These are phyloP conservation scores for Acipenser transmontanus DNA, from an alignment of 2,797 vertebrate species.

Conservation along the genomic window DNA sequence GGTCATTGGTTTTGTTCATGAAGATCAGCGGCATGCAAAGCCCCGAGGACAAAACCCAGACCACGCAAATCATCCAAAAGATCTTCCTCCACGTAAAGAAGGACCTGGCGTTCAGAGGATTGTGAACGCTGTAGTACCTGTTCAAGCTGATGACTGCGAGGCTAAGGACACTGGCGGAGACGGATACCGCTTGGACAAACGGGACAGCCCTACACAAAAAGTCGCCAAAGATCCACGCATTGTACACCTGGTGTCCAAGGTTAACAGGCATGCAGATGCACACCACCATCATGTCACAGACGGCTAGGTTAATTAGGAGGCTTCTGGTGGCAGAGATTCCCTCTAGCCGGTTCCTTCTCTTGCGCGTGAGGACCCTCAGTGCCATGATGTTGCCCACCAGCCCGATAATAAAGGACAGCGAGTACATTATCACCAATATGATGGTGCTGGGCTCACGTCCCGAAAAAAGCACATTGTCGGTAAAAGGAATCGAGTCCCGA, in stretches of 20 bases:
- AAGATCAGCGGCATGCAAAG: conserved; percentile 47
- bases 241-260: conserved; percentile 50
- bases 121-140: conserved; percentile 54
- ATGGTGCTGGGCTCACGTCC: conserved; percentile 52
- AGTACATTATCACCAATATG: conserved; percentile 46
- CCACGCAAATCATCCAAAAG: conserved; percentile 39
- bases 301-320: conserved; percentile 50
- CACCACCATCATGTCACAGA: conserved; percentile 58
- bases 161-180: conserved; percentile 54
- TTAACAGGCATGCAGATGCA: conserved; percentile 58
- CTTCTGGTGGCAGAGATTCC: conserved; percentile 44
- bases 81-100: conserved; percentile 44
- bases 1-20: conserved; percentile 42
- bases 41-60: conserved; percentile 45
- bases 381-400: conserved; percentile 51
- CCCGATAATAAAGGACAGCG: conserved; percentile 44
- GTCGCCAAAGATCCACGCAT: conserved; percentile 53
- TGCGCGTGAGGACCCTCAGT: conserved; percentile 38
- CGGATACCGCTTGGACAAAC: conserved; percentile 54
- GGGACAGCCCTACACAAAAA: conserved; percentile 51
- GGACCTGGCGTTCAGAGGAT: conserved; percentile 44
- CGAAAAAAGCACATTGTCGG: conserved; percentile 44
- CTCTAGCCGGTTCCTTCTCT: conserved; percentile 37
- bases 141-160: conserved; percentile 51
- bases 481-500: conserved; percentile 29